phyloP scores from a whole-genome alignment of 2,888 invertebrate genomes.

The Limnephilus rhombicus region DNA sequence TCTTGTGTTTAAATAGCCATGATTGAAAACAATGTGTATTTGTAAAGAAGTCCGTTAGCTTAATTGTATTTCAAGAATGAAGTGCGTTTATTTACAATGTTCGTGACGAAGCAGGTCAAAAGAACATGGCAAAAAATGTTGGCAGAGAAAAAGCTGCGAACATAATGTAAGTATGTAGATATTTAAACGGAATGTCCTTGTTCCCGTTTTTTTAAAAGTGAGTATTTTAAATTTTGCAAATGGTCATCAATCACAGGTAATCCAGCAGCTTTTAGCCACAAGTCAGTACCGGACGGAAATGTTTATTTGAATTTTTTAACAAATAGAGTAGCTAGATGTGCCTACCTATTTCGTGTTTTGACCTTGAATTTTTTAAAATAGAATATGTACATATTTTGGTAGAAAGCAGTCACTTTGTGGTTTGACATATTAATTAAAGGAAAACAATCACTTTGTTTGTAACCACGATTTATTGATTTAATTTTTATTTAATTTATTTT shows the following conservation, averaged over 20 bases:
- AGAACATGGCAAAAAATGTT: background rate
- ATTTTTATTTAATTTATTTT: no score
- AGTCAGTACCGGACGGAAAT: background rate
- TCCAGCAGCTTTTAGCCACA: background rate
- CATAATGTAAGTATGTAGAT: background rate
- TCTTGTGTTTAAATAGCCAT: slow-evolving; percentile 6
- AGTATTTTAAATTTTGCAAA: background rate
- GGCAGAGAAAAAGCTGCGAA: background rate
- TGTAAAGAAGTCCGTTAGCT: background rate
- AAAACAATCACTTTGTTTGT: no score
- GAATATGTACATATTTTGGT: background rate
- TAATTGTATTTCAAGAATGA: background rate
- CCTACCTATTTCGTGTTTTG: background rate
- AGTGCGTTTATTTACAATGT: background rate
- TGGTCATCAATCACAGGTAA: background rate
- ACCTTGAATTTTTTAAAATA: background rate
- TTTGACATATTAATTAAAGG: no score
- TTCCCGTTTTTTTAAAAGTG: background rate
- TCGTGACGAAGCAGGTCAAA: background rate
- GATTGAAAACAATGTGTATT: background rate
- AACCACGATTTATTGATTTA: no score
- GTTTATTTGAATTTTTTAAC: background rate
- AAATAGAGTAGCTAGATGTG: background rate
- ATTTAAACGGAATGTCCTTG: background rate
- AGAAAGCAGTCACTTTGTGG: no score